A percentile compares a stretch with the other conserved stretches of the same genome.
phyloP scores from a whole-genome alignment of 2,113 vertebrate genomes.

The Hypomesus transpacificus region DNA sequence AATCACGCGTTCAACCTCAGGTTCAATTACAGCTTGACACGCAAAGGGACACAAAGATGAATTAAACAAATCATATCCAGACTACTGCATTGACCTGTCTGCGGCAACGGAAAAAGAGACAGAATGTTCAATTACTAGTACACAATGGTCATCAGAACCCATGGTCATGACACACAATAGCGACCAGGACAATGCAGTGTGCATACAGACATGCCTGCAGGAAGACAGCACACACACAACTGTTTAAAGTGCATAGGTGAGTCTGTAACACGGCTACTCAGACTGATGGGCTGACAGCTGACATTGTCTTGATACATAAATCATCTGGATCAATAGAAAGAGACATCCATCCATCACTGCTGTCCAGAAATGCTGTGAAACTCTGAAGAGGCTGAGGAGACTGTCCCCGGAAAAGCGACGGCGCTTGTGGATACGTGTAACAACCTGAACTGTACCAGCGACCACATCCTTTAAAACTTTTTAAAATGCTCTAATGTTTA shows the following conservation, averaged over 20 bases:
- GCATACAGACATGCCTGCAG: too few relatives aligned
- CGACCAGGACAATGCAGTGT: too few relatives aligned
- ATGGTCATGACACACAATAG: not conserved
- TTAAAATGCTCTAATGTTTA: too few relatives aligned
- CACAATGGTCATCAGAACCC: not conserved
- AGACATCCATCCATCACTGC: not conserved
- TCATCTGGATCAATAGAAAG: not conserved
- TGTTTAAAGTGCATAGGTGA: too few relatives aligned
- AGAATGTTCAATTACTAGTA: not conserved
- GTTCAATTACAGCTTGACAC: not conserved
- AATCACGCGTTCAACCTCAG: not conserved
- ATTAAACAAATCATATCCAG: not conserved
- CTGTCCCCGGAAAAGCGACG: not conserved
- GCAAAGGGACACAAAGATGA: not conserved
- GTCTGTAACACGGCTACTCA: too few relatives aligned
- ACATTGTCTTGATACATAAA: not conserved
- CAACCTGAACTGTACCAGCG: too few relatives aligned
- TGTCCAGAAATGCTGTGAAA: not conserved
- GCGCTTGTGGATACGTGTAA: too few relatives aligned
- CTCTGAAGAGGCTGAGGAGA: not conserved
- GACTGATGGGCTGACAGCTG: too few relatives aligned
- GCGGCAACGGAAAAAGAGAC: not conserved
- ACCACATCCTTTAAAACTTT: too few relatives aligned
- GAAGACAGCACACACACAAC: too few relatives aligned
- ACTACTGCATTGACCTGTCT: not conserved